Conservation (phyloP, 2,797 vertebrate species). For the Neoniphon sammara region DNA sequence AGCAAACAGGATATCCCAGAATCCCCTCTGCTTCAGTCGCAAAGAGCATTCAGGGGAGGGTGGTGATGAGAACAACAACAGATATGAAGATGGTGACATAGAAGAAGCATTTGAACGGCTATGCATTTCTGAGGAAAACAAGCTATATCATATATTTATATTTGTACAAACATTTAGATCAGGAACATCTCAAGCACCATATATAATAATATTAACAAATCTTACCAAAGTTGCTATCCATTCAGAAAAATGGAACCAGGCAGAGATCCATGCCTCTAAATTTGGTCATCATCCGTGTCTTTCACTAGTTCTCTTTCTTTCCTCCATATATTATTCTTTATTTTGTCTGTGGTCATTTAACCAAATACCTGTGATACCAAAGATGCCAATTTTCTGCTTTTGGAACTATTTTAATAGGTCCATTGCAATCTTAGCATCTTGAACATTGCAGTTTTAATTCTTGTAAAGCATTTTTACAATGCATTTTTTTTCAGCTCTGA, state of each 20-base stretch:
- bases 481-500: neutral
- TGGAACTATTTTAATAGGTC: constrained; percentile 5
- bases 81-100: constrained; percentile 47
- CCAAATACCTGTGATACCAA: neutral
- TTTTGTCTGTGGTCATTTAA: constrained; percentile 6
- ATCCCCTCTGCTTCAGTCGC: constrained; percentile 42
- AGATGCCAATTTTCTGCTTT: neutral
- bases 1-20: constrained; percentile 46
- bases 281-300: constrained; percentile 41
- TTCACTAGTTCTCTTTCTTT: constrained; percentile 39
- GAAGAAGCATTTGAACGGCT: constrained; percentile 79
- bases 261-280: constrained; percentile 73
- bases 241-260: constrained; percentile 80
- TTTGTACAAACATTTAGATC: constrained; percentile 86
- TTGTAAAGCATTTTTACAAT: neutral
- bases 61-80: constrained; percentile 3
- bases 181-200: constrained; percentile 86
- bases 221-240: constrained; percentile 69
- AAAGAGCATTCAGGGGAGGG: constrained; percentile 33
- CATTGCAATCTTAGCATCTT: constrained; percentile 7
- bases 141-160: constrained; percentile 78
- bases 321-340: constrained; percentile 29
- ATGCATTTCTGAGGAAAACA: constrained; percentile 67
- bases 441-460: neutral
- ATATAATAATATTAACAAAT: constrained; percentile 77